Base-by-base conservation (phyloP, 2,113 vertebrate species). In the Lepidothrix coronata region DNA sequence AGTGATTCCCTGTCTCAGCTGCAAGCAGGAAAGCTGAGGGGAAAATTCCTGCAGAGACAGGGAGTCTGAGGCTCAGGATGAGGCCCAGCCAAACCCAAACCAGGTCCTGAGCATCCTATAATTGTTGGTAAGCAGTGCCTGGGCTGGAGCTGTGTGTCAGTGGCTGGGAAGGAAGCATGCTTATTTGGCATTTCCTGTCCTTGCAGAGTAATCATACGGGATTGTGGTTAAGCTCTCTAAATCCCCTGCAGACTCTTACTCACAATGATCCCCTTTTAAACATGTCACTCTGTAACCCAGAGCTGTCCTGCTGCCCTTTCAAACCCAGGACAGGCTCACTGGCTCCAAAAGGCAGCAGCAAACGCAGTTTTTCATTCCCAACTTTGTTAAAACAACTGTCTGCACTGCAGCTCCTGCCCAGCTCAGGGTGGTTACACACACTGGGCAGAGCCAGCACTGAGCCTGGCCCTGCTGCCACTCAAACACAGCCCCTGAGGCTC, bases 171-270 rank as follows among this genome's bases (percentile, higher is more conserved):
- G 49, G 78, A 20, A 81, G 85, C 52, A 5, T 35, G 95, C 95
- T 96, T 75, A 89, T 95, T 91, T 84, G 92, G 90, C 90, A 91
- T 81, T 96, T 97, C 93, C 95, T 91, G 95, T 83, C 79, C 90
- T 75, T 8, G 52, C 82, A 80, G 35, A 94, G 79, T 91, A 94
- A 96, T 95, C 93, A 41, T 85, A 74, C 0, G 12, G 95, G 95
- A 97, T 95, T 96, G 93, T 16, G n/a, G 35, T 33, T 97, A 95
- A 97, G 90, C 95, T 93, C 79, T 90, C 92, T 78, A 95, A 96
- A 96, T 96, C 92, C 95, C 91, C 80, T 77, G 88, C 92, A 93
- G 95, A 49, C 95, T 96, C 92, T 90, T 90, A 12, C 88, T 93
- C 94, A 91, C 78, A 89, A 52, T 73, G 89, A 95, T 96, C 91